These are phyloP conservation scores for Acanthoscelides obtectus DNA, from an alignment of 2,888 invertebrate species.

Conservation along the genomic window DNA sequence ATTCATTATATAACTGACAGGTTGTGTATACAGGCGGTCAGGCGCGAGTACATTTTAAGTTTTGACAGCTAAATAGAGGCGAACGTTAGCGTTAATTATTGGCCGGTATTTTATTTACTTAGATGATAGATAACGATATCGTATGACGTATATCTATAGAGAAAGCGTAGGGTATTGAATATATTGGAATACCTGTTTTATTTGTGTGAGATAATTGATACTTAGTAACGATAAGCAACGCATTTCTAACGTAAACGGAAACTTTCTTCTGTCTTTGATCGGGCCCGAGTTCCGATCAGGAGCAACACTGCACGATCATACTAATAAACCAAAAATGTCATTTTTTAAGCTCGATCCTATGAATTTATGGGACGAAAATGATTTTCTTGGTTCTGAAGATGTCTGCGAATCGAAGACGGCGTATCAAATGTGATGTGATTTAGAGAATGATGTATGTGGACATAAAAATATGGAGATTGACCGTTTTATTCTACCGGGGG, in stretches of 20 bases:
- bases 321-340: too few species aligned
- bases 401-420: too few species aligned
- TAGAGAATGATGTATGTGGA: too few species aligned
- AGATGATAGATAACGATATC: background rate
- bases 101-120: background rate
- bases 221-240: background rate
- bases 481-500: too few species aligned
- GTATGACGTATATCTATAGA: background rate
- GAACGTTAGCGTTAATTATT: background rate
- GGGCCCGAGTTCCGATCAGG: too few species aligned
- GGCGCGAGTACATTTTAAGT: background rate
- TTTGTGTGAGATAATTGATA: background rate
- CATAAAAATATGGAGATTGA: too few species aligned
- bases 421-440: too few species aligned
- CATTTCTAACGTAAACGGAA: background rate
- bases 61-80: background rate
- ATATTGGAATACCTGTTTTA: background rate
- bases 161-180: background rate
- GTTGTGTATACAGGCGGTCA: background rate
- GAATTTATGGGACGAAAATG: too few species aligned
- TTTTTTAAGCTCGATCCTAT: too few species aligned
- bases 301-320: too few species aligned
- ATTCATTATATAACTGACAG: background rate
- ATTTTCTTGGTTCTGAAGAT: too few species aligned
- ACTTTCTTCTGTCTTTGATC: background rate